Evolutionary conservation across 2,888 invertebrate genomes (phyloP).

Genomic region (Congeria kusceri): DNA sequence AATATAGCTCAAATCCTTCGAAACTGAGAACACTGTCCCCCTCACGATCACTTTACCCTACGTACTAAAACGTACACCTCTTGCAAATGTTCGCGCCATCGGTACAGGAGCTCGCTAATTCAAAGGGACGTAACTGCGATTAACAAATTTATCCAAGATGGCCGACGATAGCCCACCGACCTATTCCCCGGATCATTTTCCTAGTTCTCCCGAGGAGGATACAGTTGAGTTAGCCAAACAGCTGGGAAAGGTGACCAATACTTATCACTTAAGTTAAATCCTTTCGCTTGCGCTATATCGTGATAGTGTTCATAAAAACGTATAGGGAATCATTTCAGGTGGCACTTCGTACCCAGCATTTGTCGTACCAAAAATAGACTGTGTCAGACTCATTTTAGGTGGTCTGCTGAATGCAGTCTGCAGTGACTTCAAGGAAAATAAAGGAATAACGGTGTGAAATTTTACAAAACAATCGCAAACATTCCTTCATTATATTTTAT

Average conservation of each 20-base stretch:
- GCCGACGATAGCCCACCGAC: constrained; percentile 64
- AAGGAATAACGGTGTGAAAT: too few species aligned
- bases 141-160: constrained; percentile 63
- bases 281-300: background rate
- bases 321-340: background rate
- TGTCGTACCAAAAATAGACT: too few species aligned
- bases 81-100: too few species aligned
- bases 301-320: background rate
- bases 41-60: too few species aligned
- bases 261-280: background rate
- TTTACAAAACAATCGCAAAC: too few species aligned
- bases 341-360: too few species aligned
- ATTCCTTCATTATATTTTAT: background rate
- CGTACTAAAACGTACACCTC: too few species aligned
- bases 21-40: too few species aligned
- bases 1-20: too few species aligned
- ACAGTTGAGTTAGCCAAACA: constrained; percentile 66
- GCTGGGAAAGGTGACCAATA: constrained; percentile 62
- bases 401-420: too few species aligned
- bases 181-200: constrained; percentile 67
- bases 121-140: constrained; percentile 45
- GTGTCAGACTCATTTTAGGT: too few species aligned
- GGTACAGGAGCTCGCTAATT: background rate
- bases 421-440: too few species aligned
- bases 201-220: constrained; percentile 68